These are phyloP conservation scores for sheep (Ovis aries) DNA, from an alignment of 2,113 vertebrate genomes.

Conservation along the genomic window ARS-UI_Ramb_v3.0 NC_056059.1:39609501-39610000, in stretches of 20 bases:
- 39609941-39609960: background rate
- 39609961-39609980: background rate
- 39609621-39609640: background rate
- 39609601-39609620: background rate
- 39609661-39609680: background rate
- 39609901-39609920: background rate
- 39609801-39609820: background rate
- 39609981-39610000: background rate
- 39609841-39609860: background rate
- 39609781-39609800: background rate
- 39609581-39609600: background rate
- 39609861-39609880: background rate
- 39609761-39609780: background rate
- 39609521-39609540: conserved; percentile 35
- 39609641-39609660: background rate
- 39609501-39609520: background rate
- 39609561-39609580: conserved; percentile 48
- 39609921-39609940: background rate
- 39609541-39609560: background rate
- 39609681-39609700: conserved; percentile 27
- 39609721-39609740: background rate
- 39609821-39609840: background rate
- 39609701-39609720: conserved; percentile 9
- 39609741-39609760: background rate
- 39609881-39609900: background rate